phyloP scores from a whole-genome alignment of 2,888 invertebrate genomes.

The Caenorhabditis sinica region DNA sequence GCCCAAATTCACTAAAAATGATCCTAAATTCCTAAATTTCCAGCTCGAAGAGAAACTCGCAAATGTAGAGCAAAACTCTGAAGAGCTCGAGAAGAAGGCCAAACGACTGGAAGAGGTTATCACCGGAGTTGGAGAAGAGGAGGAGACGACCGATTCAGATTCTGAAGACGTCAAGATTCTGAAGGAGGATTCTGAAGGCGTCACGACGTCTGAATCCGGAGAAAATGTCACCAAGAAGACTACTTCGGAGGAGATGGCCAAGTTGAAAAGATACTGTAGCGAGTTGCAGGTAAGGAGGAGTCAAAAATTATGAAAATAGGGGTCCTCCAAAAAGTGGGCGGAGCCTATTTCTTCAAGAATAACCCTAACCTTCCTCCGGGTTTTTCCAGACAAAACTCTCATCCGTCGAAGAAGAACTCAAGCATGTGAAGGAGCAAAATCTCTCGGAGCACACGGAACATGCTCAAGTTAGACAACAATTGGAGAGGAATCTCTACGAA shows the following conservation, averaged over 20 bases:
- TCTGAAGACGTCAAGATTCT: constrained; percentile 1
- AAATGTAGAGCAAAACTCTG: neutral
- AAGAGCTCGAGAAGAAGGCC: constrained; percentile 30
- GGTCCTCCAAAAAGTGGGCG: too few relatives aligned
- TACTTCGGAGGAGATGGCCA: neutral
- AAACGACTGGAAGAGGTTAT: constrained; percentile 50
- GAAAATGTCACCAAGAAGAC: too few relatives aligned
- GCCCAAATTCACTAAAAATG: neutral
- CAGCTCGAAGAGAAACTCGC: constrained; percentile 28
- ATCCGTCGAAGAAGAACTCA: constrained; percentile 32
- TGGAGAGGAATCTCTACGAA: constrained; percentile 43
- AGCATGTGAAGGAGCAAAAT: constrained; percentile 10
- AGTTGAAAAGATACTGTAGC: constrained; percentile 13
- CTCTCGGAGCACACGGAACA: constrained; percentile 20
- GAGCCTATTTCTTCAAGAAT: too few relatives aligned
- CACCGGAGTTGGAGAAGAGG: constrained; percentile 9
- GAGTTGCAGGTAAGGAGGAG: constrained; percentile 12
- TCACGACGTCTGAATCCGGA: neutral
- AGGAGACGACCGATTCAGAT: neutral
- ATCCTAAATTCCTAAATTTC: constrained; percentile 16
- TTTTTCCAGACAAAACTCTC: constrained; percentile 24
- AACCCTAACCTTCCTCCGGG: too few relatives aligned
- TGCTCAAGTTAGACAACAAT: constrained; percentile 13
- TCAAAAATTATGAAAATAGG: neutral
- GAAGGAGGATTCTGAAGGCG: constrained; percentile 1